Base-by-base conservation (phyloP, 2,888 invertebrate species). In the Serrognathus titanus region DNA sequence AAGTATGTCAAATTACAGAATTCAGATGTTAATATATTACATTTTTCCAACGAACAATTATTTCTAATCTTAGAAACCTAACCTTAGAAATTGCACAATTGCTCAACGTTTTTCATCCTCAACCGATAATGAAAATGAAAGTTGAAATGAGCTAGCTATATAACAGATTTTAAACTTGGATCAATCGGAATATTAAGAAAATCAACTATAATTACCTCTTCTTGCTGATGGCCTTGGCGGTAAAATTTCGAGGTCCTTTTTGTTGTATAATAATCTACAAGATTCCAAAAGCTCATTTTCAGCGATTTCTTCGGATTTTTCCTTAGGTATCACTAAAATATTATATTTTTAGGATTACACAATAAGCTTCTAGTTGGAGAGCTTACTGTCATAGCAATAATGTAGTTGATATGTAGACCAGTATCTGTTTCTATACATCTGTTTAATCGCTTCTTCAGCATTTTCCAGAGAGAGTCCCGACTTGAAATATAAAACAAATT, bases 281-380 rank as follows among this genome's bases (percentile, higher is more conserved):
- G 37, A 49, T 49, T 49, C 38, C 12, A 49, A 35, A 11, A 49
- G 38, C n/a, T 49, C 49, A 38, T 49, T 38, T 37, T 49, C 37
- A n/a, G 38, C 4, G 6, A 9, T 16, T 16, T 16, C 38, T 8
- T 16, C 16, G 11, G 24, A 43, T n/a, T 20, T 4, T 43, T 43
- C 43, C 12, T 11, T 43, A 10, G 43, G 43, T 43, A 43, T 43
- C 43, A 43, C 43, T 43, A 16, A 2, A 43, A 43, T 7, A 43
- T 13, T 43, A 9, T 9, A 43, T 8, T 7, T 9, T 43, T 13
- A 43, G 16, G 43, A 43, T 10, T 39, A 39, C 39, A 39, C n/a
- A 39, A 9, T 1, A 10, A 39, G 39, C 39, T 39, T 39, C 43
- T 43, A 10, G 43, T 43, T n/a, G 9, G 3, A 20, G 16, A 11